Conservation (phyloP, 2,113 vertebrate genomes). For the Elachura formosa region DNA sequence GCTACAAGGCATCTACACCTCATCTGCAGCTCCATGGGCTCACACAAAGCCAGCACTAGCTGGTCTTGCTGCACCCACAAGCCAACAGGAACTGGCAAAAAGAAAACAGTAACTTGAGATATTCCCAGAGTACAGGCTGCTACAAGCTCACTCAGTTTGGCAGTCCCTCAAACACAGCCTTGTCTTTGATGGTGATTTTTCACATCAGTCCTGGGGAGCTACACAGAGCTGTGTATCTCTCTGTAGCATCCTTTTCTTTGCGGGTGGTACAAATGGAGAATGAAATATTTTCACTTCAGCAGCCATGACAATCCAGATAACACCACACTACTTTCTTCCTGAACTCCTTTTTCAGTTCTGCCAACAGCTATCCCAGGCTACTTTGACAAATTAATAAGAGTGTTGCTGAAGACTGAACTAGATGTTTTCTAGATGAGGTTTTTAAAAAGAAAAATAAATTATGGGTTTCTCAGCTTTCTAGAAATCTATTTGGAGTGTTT, state of each 20-base stretch:
- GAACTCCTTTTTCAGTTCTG: not conserved
- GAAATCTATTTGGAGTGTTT: not conserved
- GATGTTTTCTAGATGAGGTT: not conserved
- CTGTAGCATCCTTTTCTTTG: not conserved
- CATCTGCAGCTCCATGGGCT: not conserved
- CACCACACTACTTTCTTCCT: not conserved
- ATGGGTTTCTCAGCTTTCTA: not conserved
- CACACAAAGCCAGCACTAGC: not conserved
- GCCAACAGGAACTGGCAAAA: not conserved
- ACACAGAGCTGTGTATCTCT: not conserved
- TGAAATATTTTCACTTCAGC: not conserved
- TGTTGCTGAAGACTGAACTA: not conserved
- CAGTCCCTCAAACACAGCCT: not conserved
- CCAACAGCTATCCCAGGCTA: not conserved
- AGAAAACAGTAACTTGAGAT: not conserved
- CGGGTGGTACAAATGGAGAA: not conserved
- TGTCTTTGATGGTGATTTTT: not conserved
- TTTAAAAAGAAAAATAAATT: not conserved
- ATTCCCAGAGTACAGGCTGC: not conserved
- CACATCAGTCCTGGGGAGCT: no score
- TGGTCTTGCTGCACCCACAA: rapidly evolving
- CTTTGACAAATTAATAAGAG: not conserved
- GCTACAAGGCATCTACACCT: not conserved
- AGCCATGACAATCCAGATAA: not conserved
- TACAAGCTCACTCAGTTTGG: rapidly evolving